These are phyloP conservation scores for Etheostoma perlongum DNA, from an alignment of 2,797 vertebrate species.

Conservation along the genomic window DNA sequence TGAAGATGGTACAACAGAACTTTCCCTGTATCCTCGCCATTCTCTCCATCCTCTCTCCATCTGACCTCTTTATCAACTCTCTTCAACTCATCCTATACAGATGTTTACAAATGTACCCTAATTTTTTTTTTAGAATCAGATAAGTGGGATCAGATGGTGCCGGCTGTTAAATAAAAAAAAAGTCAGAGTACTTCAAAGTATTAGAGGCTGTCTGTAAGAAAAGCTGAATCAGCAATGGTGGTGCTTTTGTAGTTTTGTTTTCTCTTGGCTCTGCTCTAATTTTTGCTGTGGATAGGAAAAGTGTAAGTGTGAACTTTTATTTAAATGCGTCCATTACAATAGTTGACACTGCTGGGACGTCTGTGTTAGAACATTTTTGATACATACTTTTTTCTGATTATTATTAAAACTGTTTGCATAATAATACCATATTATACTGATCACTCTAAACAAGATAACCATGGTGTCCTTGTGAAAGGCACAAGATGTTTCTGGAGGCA, in stretches of 20 bases:
- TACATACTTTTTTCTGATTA: too few species aligned
- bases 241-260: background rate
- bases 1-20: slow-evolving; percentile 60
- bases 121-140: background rate
- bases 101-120: background rate
- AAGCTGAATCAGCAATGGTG: slow-evolving; percentile 8
- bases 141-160: background rate
- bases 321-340: slow-evolving; percentile 18
- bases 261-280: slow-evolving; percentile 27
- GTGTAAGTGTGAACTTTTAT: slow-evolving; percentile 31
- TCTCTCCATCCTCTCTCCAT: slow-evolving; percentile 31
- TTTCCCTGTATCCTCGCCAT: slow-evolving; percentile 19
- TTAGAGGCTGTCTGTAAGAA: background rate
- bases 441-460: too few species aligned
- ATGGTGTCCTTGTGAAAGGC: too few species aligned
- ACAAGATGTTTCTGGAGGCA: too few species aligned
- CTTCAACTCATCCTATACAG: background rate
- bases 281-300: slow-evolving; percentile 38
- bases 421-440: too few species aligned
- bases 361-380: too few species aligned
- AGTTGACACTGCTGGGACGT: slow-evolving; percentile 14
- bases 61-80: slow-evolving; percentile 20
- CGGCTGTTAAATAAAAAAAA: background rate
- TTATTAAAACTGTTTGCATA: too few species aligned
- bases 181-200: background rate